Evolutionary conservation across 2,113 vertebrate species (phyloP), one percentile per base, ranked within the genome.

Genomic region (Protobothrops flavoviridis): DNA sequence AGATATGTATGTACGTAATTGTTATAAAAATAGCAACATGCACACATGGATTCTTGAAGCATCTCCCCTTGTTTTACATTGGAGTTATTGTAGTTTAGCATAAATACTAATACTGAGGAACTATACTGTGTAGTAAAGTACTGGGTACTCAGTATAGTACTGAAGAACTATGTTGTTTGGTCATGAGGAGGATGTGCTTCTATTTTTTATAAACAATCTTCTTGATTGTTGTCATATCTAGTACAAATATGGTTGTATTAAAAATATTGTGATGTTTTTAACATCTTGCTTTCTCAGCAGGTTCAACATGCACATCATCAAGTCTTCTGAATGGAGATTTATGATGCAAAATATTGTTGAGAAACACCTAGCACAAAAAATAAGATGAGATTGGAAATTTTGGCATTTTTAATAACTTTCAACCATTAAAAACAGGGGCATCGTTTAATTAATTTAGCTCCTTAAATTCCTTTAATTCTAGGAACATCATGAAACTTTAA

Each of bases 211-310:
- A 93, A 96, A 94, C 91, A 95, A 90, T 91, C 53, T 95, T 96
- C 95, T 96, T 43, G 94, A 94, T 93, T 92, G 94, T 91, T 81
- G 20, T 93, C 26, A 74, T 93, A 88, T 91, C 52, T 48, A 56
- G 26, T 55, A 48, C 20, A 93, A 95, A 92, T 90, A 52, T 33
- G 0, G 17, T 87, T 56, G 48, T 95, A 96, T 61, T 88, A 93
- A 89, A 89, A 74, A 91, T 56, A 74, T 61, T 93, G 93, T 90
- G 93, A n/a, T 33, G 7, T 94, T 94, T 94, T 61, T 87, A n/a
- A 96, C 95, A 95, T 97, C 95, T 95, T 96, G 94, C 92, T 96
- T 55, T 92, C 0, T 0, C 52, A 95, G 94, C 95, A 96, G 94
- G 95, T 92, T 97, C 93, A 81, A 29, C 87, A 94, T 96, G 94